Conservation (phyloP, 2,888 invertebrate species). For the Campopleginae sp. region DNA sequence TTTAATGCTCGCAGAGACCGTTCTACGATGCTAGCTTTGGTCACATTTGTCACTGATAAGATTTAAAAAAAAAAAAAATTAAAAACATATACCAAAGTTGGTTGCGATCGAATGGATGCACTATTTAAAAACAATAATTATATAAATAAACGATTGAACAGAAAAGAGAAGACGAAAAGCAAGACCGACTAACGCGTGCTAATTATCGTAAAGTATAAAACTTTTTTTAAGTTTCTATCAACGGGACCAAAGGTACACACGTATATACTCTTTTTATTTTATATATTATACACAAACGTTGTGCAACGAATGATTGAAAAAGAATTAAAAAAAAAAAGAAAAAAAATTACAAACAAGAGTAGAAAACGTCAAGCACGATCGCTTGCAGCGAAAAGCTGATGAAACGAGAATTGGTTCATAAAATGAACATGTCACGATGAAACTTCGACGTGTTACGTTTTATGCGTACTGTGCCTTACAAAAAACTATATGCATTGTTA, state of each 20-base stretch:
- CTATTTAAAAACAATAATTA: slow-evolving; percentile 53
- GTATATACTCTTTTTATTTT: slow-evolving; percentile 74
- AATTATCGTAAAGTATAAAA: slow-evolving; percentile 75
- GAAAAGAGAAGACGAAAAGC: slow-evolving; percentile 17
- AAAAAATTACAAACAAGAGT: slow-evolving; percentile 44
- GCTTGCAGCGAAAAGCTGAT: slow-evolving; percentile 73
- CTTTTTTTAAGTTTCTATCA: slow-evolving; percentile 78
- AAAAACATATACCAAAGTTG: slow-evolving; percentile 70
- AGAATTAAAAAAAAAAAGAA: too few species aligned
- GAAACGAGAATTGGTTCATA: slow-evolving; percentile 65
- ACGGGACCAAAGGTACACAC: slow-evolving; percentile 81
- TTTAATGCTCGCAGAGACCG: slow-evolving; percentile 58
- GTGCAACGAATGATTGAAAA: slow-evolving; percentile 74
- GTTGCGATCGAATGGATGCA: slow-evolving; percentile 68
- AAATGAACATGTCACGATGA: slow-evolving; percentile 28
- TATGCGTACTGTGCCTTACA: slow-evolving; percentile 56
- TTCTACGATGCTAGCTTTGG: slow-evolving; percentile 63
- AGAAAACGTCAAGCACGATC: slow-evolving; percentile 50
- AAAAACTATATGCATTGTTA: slow-evolving; percentile 40
- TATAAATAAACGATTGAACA: slow-evolving; percentile 13
- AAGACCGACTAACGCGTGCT: slow-evolving; percentile 74
- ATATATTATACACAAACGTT: slow-evolving; percentile 67
- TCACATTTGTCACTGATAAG: slow-evolving; percentile 52
- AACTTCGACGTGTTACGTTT: slow-evolving; percentile 30
- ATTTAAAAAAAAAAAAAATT: slow-evolving; percentile 27